These are phyloP conservation scores for Carettochelys insculpta DNA, from an alignment of 2,113 vertebrate genomes.

Conservation along the genomic window DNA sequence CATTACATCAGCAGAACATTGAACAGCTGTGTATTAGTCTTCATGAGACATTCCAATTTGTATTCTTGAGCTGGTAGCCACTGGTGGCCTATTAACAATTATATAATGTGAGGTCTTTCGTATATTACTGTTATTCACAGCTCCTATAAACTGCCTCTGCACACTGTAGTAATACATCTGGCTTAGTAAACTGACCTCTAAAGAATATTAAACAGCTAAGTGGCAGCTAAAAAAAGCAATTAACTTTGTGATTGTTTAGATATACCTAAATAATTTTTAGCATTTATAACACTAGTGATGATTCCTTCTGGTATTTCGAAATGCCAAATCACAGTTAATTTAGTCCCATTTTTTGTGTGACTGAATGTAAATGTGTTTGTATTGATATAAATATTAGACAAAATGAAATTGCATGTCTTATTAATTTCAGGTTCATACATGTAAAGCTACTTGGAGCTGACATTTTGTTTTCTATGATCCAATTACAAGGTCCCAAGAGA, in stretches of 20 bases:
- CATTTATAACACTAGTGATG: conserved; percentile 33
- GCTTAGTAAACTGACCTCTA: conserved; percentile 44
- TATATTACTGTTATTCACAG: conserved; percentile 44
- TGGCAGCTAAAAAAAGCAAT: conserved; percentile 59
- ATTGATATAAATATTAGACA: conserved; percentile 50
- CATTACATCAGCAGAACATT: conserved; percentile 45
- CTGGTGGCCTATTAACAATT: conserved; percentile 63
- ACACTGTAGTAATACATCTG: conserved; percentile 19
- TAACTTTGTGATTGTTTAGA: conserved; percentile 45
- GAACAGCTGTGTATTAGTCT: conserved; percentile 52
- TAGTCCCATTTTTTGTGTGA: conserved; percentile 28
- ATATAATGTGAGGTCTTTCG: conserved; percentile 53
- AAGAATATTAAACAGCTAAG: conserved; percentile 53
- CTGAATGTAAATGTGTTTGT: conserved; percentile 55
- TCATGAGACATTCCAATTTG: conserved; percentile 32
- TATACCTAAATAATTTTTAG: conserved; percentile 53
- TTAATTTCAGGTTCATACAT: conserved; percentile 52
- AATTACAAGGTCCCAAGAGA: conserved; percentile 40
- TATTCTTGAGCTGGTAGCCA: conserved; percentile 51
- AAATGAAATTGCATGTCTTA: conserved; percentile 58
- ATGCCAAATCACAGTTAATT: conserved; percentile 34
- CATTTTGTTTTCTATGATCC: conserved; percentile 44
- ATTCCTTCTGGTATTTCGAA: conserved; percentile 31
- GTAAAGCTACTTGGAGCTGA: conserved; percentile 41
- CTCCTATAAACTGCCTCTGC: conserved; percentile 4